Conservation (phyloP, 2,888 invertebrate genomes). For the Eurytoma adleriae region DNA sequence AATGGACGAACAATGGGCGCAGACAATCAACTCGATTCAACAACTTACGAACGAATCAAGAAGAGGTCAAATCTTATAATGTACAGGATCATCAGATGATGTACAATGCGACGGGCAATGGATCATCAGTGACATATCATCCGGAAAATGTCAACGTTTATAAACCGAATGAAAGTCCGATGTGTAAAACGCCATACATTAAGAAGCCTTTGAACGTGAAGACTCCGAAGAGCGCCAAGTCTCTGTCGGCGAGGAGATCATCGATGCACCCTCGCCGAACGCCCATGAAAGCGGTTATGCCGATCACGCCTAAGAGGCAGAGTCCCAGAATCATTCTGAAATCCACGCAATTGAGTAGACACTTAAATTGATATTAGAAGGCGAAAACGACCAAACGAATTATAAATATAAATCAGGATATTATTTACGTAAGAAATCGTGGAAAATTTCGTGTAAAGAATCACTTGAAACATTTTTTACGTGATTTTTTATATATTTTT, state of each 20-base stretch:
- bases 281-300: constrained; percentile 77
- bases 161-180: constrained; percentile 60
- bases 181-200: constrained; percentile 77
- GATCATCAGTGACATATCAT: constrained; percentile 24
- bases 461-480: constrained; percentile 40
- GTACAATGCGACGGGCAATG: constrained; percentile 6
- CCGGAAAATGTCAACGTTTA: constrained; percentile 61
- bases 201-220: constrained; percentile 79
- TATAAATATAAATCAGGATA: neutral
- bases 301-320: constrained; percentile 69
- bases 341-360: constrained; percentile 65
- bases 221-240: constrained; percentile 78
- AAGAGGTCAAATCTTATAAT: constrained; percentile 24
- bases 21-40: constrained; percentile 40
- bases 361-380: constrained; percentile 56
- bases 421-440: constrained; percentile 34
- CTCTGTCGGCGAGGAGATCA: constrained; percentile 75
- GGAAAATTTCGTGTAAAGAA: constrained; percentile 19
- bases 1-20: constrained; percentile 51
- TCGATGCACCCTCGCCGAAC: constrained; percentile 78
- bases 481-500: constrained; percentile 47
- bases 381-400: neutral
- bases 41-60: constrained; percentile 24
- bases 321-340: constrained; percentile 70
- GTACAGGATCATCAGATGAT: neutral